Percentiles rank a stretch among this genome's conserved stretches.
Conservation (phyloP, 1,140 invertebrate species). For the Drosophila teissieri region DNA sequence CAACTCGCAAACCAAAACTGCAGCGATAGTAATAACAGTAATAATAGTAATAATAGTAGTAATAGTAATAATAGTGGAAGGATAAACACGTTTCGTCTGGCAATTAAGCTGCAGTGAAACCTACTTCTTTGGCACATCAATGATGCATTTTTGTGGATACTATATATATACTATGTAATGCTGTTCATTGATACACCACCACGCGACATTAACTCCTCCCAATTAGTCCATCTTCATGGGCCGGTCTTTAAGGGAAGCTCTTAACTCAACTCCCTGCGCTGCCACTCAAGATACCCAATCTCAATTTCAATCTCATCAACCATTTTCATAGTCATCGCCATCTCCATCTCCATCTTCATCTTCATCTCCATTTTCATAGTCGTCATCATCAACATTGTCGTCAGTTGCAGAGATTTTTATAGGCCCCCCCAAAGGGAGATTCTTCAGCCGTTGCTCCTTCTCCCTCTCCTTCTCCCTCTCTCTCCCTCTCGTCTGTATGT, state of each 20-base stretch:
- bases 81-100: too few species aligned
- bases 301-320: slow-evolving; percentile 28
- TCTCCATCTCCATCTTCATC: slow-evolving; percentile 40
- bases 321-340: slow-evolving; percentile 41
- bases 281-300: slow-evolving; percentile 22
- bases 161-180: too few species aligned
- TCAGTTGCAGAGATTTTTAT: slow-evolving; percentile 61
- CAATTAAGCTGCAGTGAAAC: too few species aligned
- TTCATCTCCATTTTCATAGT: slow-evolving; percentile 56
- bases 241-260: not conserved
- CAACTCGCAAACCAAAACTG: not conserved
- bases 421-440: slow-evolving; percentile 39
- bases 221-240: slow-evolving; percentile 1
- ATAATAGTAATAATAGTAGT: too few species aligned
- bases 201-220: not conserved
- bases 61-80: too few species aligned
- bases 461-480: not conserved
- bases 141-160: not conserved
- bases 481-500: too few species aligned
- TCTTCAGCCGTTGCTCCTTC: slow-evolving; percentile 1
- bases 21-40: not conserved
- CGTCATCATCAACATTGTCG: slow-evolving; percentile 47
- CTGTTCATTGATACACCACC: not conserved
- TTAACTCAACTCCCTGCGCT: not conserved
- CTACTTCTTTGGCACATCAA: not conserved